Evolutionary conservation across 2,888 invertebrate species (phyloP).

Genomic region (Aromia moschata): DNA sequence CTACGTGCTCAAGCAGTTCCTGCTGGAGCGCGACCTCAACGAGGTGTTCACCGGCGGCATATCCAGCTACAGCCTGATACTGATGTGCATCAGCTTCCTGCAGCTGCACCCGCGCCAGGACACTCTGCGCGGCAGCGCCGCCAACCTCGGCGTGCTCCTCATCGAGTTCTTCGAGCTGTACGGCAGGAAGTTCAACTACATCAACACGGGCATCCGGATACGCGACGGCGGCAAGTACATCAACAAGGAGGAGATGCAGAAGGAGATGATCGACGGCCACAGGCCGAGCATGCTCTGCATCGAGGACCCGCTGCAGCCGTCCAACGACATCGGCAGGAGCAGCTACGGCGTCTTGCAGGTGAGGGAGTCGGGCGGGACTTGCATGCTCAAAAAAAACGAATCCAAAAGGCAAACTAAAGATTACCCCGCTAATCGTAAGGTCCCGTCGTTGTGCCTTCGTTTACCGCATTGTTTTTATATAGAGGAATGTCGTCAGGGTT

Average conservation of each 20-base stretch:
- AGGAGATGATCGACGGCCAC: conserved; percentile 94
- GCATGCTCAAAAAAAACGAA: no score
- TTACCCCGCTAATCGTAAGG: no score
- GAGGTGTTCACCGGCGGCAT: conserved; percentile 99
- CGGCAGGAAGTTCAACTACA: conserved; percentile 95
- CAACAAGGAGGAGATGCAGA: conserved; percentile 91
- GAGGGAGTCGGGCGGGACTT: no score
- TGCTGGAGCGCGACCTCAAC: conserved; percentile 96
- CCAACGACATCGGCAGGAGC: conserved; percentile 97
- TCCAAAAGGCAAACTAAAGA: no score
- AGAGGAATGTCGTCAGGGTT: no score
- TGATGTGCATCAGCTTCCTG: conserved; percentile 98
- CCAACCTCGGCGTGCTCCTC: conserved; percentile 91
- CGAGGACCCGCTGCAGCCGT: conserved; percentile 95
- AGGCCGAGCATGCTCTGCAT: conserved; percentile 94
- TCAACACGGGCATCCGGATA: conserved; percentile 92
- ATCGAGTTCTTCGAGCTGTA: conserved; percentile 98
- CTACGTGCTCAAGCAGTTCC: conserved; percentile 97
- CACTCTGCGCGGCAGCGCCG: conserved; percentile 65
- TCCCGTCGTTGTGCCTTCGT: no score
- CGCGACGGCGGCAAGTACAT: conserved; percentile 94
- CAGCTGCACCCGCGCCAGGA: conserved; percentile 90
- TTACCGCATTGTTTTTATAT: no score
- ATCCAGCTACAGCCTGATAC: conserved; percentile 97
- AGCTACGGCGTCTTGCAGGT: conserved; percentile 92